These are phyloP conservation scores for Schizothorax lantsangensis DNA, from an alignment of 2,797 vertebrate species.

Conservation along the genomic window DNA sequence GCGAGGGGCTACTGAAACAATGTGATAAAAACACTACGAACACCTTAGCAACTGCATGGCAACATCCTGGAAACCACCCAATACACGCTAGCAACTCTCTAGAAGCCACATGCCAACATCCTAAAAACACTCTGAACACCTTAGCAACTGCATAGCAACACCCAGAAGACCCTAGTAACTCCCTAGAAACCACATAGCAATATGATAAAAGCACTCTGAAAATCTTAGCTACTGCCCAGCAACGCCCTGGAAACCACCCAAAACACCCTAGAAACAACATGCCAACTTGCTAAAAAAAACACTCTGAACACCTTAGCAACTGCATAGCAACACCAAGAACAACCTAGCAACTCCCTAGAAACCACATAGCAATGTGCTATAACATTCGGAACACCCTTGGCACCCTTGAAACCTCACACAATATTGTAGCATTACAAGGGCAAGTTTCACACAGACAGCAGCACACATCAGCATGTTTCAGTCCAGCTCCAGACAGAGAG, in stretches of 20 bases:
- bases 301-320: background rate
- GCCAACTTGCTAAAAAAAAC: background rate
- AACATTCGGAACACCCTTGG: background rate
- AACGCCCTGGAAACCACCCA: background rate
- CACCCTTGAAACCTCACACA: background rate
- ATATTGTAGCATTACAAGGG: background rate
- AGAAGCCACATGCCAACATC: fast-evolving
- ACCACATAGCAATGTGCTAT: background rate
- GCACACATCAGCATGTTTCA: background rate
- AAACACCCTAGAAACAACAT: background rate
- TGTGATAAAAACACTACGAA: background rate
- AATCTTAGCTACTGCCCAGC: background rate
- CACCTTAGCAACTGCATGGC: too few species aligned
- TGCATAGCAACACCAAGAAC: background rate
- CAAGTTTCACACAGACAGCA: background rate
- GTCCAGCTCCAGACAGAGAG: conserved; percentile 42
- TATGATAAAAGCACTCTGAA: background rate
- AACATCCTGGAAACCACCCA: too few species aligned
- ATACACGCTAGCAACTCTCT: background rate
- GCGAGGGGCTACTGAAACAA: too few species aligned
- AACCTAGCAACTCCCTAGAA: background rate
- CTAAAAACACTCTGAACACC: background rate
- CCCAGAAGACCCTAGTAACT: background rate
- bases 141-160: background rate
- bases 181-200: background rate